A percentile compares a stretch with the other conserved stretches of the same genome.
These are phyloP conservation scores for Chrysina gloriosa DNA, from an alignment of 2,888 invertebrate species.

Conservation along the genomic window DNA sequence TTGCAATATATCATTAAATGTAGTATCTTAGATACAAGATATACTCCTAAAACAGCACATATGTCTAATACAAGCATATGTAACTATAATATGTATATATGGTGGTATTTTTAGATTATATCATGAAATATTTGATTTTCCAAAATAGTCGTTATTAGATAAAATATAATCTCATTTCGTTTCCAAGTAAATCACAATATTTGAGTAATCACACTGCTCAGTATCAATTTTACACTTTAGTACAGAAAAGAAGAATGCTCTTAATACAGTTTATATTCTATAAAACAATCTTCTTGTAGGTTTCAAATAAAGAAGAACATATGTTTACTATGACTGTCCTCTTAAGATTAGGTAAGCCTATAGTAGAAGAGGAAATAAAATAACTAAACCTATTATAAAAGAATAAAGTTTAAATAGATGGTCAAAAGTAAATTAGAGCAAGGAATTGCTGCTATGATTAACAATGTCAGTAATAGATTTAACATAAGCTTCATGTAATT, in stretches of 20 bases:
- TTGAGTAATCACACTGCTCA: slow-evolving; percentile 23
- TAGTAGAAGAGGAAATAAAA: slow-evolving; percentile 36
- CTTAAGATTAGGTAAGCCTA: slow-evolving; percentile 11
- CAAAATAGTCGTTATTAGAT: slow-evolving; percentile 35
- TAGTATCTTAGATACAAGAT: slow-evolving; percentile 12
- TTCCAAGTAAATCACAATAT: slow-evolving; percentile 34
- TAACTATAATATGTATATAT: slow-evolving; percentile 30
- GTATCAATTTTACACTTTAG: slow-evolving; percentile 17
- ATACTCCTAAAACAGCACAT: slow-evolving; percentile 34
- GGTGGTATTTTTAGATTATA: not conserved
- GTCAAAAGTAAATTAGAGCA: slow-evolving; percentile 33
- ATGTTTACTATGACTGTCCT: slow-evolving; percentile 19
- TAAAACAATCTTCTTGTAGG: slow-evolving; percentile 4
- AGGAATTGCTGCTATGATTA: slow-evolving; percentile 42
- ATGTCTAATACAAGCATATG: slow-evolving; percentile 30
- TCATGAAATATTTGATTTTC: slow-evolving; percentile 20
- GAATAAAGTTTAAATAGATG: slow-evolving; percentile 37
- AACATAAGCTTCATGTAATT: slow-evolving; percentile 92
- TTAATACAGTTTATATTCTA: slow-evolving; percentile 11
- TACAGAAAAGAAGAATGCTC: slow-evolving; percentile 4
- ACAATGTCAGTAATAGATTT: slow-evolving; percentile 79
- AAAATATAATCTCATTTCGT: slow-evolving; percentile 25
- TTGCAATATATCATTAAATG: slow-evolving; percentile 20
- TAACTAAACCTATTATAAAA: slow-evolving; percentile 36
- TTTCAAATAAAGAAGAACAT: not conserved